phyloP scores from a whole-genome alignment of 2,113 vertebrate species.

The Onychostoma macrolepis region DNA sequence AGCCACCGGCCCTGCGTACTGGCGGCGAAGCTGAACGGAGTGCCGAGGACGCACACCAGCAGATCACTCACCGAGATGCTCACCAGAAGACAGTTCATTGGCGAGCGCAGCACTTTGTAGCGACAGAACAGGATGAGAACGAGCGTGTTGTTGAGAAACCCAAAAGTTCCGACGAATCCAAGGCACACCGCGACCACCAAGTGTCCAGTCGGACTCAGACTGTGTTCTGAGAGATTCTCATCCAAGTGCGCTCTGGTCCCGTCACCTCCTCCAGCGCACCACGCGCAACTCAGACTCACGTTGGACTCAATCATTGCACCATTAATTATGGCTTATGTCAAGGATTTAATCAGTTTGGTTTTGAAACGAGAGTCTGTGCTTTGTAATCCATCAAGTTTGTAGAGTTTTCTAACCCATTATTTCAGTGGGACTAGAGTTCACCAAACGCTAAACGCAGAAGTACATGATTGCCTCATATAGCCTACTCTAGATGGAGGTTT shows the following conservation, averaged over 20 bases:
- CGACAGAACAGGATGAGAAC: conserved; percentile 78
- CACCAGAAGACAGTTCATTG: conserved; percentile 81
- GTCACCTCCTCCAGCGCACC: conserved; percentile 41
- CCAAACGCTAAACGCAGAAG: background rate
- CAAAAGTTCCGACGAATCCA: conserved; percentile 75
- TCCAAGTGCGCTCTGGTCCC: conserved; percentile 55
- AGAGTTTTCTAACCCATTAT: conserved; percentile 27
- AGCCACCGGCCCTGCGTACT: conserved; percentile 79
- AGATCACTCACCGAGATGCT: conserved; percentile 81
- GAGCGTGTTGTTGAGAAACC: conserved; percentile 74
- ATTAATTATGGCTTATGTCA: conserved; percentile 3
- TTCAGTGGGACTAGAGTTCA: conserved; percentile 13
- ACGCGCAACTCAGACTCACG: conserved; percentile 68
- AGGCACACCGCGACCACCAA: conserved; percentile 77
- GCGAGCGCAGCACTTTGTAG: conserved; percentile 78
- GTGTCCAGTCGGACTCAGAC: conserved; percentile 74
- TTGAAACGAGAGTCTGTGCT: conserved; percentile 18
- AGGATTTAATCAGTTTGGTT: background rate
- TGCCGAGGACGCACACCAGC: conserved; percentile 77
- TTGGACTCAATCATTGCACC: conserved; percentile 69
- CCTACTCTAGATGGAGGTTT: background rate
- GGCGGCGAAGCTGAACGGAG: conserved; percentile 81
- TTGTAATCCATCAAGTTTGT: conserved; percentile 11
- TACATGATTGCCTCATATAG: background rate
- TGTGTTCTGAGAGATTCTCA: conserved; percentile 53